Base-by-base conservation (phyloP, 1,140 invertebrate genomes). In the Drosophila ficusphila region DNA sequence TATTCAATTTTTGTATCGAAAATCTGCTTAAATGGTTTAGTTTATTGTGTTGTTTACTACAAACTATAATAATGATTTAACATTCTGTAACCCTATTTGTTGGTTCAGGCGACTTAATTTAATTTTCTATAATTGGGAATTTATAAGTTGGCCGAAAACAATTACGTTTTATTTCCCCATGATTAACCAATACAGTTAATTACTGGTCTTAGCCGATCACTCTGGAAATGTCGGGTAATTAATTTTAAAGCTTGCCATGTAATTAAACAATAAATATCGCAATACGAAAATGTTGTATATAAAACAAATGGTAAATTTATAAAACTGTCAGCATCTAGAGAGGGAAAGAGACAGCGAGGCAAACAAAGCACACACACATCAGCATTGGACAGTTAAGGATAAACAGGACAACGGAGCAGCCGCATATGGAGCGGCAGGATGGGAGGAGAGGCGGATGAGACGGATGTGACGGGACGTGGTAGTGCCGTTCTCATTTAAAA, bases 241-340 rank as follows among this genome's bases (percentile, higher is more conserved):
- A 64, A 79, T 86, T 86, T 79, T 29, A 72, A 68, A 86, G 65
- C 78, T 71, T 3, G 41, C 60, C 49, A 57, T 34, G 72, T 85
- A 86, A 85, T 85, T 86, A 73, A 85, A 85, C 67, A 79, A 76
- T 86, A 86, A 76, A 86, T 79, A 85, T 76, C 65, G 36, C 51
- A 64, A 73, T 25, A 34, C 12, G 48, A 21, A 54, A 73, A 72
- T 62, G 52, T 23, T 54, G 33, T 12, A 56, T 56, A 51, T 58
- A 56, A 49, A 62, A 57, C 54, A 85, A 64, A 64, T 71, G 65
- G 70, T 42, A 74, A 73, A 73, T 73, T 73, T 64, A 73, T 64
- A 73, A 73, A 73, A 73, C 57, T 73, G 70, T 64, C 70, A 54
- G 48, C 48, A 21, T 52, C 44, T 42, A 33, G 42, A 4, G 46